Percentiles rank a stretch among this genome's conserved stretches.
These are phyloP conservation scores for Myopa testacea DNA, from an alignment of 2,888 invertebrate species.

Conservation along the genomic window DNA sequence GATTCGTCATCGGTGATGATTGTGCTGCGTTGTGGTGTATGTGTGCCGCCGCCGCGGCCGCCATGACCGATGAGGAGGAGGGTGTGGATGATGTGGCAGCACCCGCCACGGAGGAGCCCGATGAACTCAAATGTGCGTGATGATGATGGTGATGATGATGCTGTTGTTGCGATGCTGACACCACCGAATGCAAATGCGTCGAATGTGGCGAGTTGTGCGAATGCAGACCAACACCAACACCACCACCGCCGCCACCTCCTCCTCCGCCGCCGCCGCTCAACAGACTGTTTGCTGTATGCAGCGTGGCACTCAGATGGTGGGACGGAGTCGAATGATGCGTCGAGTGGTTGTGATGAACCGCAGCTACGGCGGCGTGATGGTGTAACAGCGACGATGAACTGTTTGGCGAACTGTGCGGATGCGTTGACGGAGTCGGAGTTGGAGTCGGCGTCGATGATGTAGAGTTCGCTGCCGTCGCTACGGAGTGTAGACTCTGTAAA, in stretches of 20 bases:
- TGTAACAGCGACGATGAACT: slow-evolving; percentile 47
- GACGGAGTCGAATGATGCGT: slow-evolving; percentile 49
- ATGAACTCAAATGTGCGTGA: slow-evolving; percentile 42
- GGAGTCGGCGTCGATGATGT: slow-evolving; percentile 41
- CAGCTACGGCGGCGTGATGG: slow-evolving; percentile 50
- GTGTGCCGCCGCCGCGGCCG: slow-evolving; percentile 60
- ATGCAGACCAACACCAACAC: slow-evolving; percentile 39
- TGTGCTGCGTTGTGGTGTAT: slow-evolving; percentile 65
- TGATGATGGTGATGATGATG: slow-evolving; percentile 47
- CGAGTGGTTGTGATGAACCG: slow-evolving; percentile 48
- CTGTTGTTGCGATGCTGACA: slow-evolving; percentile 32
- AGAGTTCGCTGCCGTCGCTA: slow-evolving; percentile 28
- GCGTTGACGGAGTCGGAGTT: slow-evolving; percentile 45
- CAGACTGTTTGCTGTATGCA: slow-evolving; percentile 38
- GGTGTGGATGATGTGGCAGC: slow-evolving; percentile 56
- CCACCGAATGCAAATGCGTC: slow-evolving; percentile 34
- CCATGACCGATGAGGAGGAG: slow-evolving; percentile 54
- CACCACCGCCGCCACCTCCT: slow-evolving; percentile 49
- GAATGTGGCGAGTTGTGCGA: slow-evolving; percentile 24
- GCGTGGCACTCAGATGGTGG: slow-evolving; percentile 25
- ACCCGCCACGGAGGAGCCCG: slow-evolving; percentile 43
- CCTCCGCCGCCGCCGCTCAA: slow-evolving; percentile 47
- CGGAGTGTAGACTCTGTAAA: slow-evolving; percentile 50
- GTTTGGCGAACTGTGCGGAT: slow-evolving; percentile 50
- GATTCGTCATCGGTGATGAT: slow-evolving; percentile 67